Percentiles rank a stretch among this genome's conserved stretches.
These are phyloP conservation scores for Alcis repandata DNA, from an alignment of 2,888 invertebrate species.

Conservation along the genomic window DNA sequence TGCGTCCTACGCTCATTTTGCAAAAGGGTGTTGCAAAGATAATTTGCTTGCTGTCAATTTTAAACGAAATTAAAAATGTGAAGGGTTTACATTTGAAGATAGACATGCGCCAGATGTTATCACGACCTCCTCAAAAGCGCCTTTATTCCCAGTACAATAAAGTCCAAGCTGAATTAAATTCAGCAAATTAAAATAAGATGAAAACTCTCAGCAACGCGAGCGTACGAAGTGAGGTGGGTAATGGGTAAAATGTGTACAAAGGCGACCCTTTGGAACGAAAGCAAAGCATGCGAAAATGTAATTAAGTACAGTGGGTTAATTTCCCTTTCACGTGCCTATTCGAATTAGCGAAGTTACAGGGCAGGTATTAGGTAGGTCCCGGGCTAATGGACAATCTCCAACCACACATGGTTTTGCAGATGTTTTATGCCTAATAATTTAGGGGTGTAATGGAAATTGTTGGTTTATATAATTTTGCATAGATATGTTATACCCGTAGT, in stretches of 20 bases:
- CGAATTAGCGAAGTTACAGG: constrained; percentile 75
- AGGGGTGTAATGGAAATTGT: constrained; percentile 12
- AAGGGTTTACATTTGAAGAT: constrained; percentile 38
- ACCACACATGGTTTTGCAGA: constrained; percentile 46
- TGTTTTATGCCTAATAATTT: constrained; percentile 20
- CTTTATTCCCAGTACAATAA: constrained; percentile 36
- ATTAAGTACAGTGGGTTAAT: constrained; percentile 85
- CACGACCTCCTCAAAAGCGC: constrained; percentile 5
- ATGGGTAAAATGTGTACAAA: constrained; percentile 71
- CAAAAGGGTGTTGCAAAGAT: constrained; percentile 23
- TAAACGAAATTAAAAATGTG: constrained; percentile 39
- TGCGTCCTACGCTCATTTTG: constrained; percentile 7
- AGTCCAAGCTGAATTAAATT: constrained; percentile 52
- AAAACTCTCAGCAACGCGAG: constrained; percentile 64
- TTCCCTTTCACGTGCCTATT: constrained; percentile 81
- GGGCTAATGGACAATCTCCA: constrained; percentile 59
- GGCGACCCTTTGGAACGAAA: constrained; percentile 80
- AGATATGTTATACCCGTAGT: too few relatives aligned
- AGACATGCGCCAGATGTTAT: constrained; percentile 33
- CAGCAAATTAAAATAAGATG: constrained; percentile 56
- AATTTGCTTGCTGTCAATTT: constrained; percentile 39
- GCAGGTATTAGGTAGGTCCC: constrained; percentile 60
- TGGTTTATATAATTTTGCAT: too few relatives aligned
- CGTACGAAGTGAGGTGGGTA: constrained; percentile 57
- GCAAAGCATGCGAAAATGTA: constrained; percentile 84